Base-by-base conservation (phyloP, 2,797 vertebrate species). In the Lates japonicus region DNA sequence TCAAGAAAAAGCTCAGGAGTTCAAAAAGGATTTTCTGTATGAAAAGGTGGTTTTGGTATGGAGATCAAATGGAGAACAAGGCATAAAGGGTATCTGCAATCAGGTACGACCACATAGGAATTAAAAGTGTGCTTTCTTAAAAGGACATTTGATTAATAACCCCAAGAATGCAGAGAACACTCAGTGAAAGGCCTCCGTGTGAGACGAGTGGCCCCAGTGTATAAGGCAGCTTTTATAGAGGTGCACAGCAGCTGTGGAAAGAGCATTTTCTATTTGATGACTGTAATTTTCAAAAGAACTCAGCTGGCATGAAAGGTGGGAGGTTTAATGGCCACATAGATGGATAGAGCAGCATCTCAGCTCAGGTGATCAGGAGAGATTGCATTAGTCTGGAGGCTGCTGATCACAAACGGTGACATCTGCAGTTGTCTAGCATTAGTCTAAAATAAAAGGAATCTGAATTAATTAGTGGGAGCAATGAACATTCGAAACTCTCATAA, bases 261-360 rank as follows among this genome's bases (percentile, higher is more conserved):
- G 81, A 80, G 67, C 83, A 63, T 86, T 88, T 84, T 82, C 68
- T 78, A 31, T 88, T 82, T 88, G 82, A 91, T 85, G 80, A 87
- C 80, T 86, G 75, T 82, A 80, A 91, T 92, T 93, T 89, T 88
- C 80, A 51, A 78, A 84, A 87, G 83, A 88, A 70, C 82, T 82
- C 74, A 22, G 71, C 70, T 55, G 74, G 61, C 13, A 29, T 82
- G 72, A 86, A 87, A 90, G 85, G 83, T 90, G 75, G 84, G 70
- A 88, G 82, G 84, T 78, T 88, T 90, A 87, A 89, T 81, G 87
- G 70, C 70, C 35, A 31, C 44, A 16, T 29, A 69, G 70, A 60
- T 55, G 68, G 62, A 76, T 29, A 10, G 41, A 78, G 49, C 67
- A 12, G 44, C 76, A 42, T 70, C 65, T 81, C 61, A 17, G 65